Percentiles rank a stretch among this genome's conserved stretches.
Conservation (phyloP, 2,888 invertebrate genomes). For the Rhamphomyia laevipes region DNA sequence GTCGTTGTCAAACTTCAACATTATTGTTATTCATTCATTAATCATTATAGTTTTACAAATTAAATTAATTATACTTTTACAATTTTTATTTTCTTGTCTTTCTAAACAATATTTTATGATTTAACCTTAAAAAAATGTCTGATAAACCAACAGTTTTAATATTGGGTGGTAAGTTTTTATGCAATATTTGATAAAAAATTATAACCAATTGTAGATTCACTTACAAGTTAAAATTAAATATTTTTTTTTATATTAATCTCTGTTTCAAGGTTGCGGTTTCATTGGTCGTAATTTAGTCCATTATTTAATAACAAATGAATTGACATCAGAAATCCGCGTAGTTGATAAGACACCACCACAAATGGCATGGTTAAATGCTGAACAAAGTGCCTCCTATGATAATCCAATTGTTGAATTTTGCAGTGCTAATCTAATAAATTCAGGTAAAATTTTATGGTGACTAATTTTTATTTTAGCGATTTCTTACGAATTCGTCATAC, state of each 20-base stretch:
- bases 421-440: slow-evolving; percentile 83
- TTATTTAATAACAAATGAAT: slow-evolving; percentile 63
- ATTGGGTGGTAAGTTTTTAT: slow-evolving; percentile 31
- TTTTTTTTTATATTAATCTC: slow-evolving; percentile 10
- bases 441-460: slow-evolving; percentile 48
- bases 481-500: too few relatives aligned
- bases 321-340: slow-evolving; percentile 62
- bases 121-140: slow-evolving; percentile 9
- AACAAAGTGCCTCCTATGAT: slow-evolving; percentile 60
- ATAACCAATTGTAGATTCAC: too few relatives aligned
- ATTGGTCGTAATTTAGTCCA: slow-evolving; percentile 80
- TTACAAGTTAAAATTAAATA: too few relatives aligned
- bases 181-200: neutral
- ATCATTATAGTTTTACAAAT: too few relatives aligned
- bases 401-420: slow-evolving; percentile 71
- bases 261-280: slow-evolving; percentile 75
- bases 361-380: slow-evolving; percentile 75
- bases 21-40: too few relatives aligned
- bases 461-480: too few relatives aligned
- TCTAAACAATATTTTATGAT: too few relatives aligned
- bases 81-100: too few relatives aligned
- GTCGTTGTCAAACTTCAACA: too few relatives aligned
- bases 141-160: slow-evolving; percentile 35
- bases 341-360: slow-evolving; percentile 91
- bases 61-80: too few relatives aligned